Evolutionary conservation across 2,888 invertebrate species (phyloP), one percentile per base, ranked within the genome.

Genomic region (Scaptomyza cyrtandrae): DNA sequence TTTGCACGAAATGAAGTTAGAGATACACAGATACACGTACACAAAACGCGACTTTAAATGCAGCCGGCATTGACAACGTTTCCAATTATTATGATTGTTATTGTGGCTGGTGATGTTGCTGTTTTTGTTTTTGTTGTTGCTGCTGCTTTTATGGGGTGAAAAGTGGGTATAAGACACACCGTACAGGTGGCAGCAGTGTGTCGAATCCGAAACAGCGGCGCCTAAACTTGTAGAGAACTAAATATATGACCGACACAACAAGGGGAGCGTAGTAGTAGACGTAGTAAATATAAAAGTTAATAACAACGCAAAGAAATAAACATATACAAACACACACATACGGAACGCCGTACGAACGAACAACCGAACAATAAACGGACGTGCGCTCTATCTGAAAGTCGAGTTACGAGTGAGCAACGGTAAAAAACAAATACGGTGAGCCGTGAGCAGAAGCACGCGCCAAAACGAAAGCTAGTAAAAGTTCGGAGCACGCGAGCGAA

Each of bases 321-420:
- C 71, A 77, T 68, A 82, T 61, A 64, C 62, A 66, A 62, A 61
- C 29, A 46, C 39, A 59, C 61, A 58, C 66, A 67, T 60, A 60
- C 72, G 67, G 65, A 59, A 44, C 63, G 71, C 61, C 54, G 35
- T 16, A 57, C 66, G 39, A 54, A 46, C 67, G 58, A 65, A 37
- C 44, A 31, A 31, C 44, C 63, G 65, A 65, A 45, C 37, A 24
- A 63, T 45, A 46, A 63, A 61, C 60, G 53, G 49, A 88, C 88
- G 88, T 88, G 82, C 79, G 79, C 79, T 77, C 77, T 75, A 75
- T 75, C 76, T 75, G 82, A 87, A 79, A 70, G 79, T 48, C 78
- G 72, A 78, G 78, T 75, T 75, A 78, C 84, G 89, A 89, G 81
- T 88, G 86, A 81, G 76, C 76, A 75, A 78, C 80, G 71, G 72